phyloP scores from a whole-genome alignment of 2,797 vertebrate genomes.

The Poecilia picta region DNA sequence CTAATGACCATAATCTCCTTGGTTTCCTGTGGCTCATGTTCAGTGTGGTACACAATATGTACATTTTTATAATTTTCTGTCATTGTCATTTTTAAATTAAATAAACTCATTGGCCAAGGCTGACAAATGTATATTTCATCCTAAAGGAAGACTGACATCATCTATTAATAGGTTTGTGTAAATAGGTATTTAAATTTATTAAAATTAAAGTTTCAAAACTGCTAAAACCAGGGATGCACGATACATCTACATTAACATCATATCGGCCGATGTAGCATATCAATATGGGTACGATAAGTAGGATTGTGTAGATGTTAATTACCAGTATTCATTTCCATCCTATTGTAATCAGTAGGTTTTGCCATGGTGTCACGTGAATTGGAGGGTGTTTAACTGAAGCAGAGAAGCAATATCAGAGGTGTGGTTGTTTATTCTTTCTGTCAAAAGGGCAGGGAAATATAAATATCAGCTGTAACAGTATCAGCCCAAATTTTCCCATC shows the following conservation, averaged over 20 bases:
- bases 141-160: not conserved
- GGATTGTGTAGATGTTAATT: no score
- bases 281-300: no score
- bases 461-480: not conserved
- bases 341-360: no score
- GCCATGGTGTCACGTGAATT: no score
- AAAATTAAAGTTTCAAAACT: not conserved
- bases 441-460: not conserved
- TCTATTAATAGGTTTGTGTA: not conserved
- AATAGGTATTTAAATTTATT: not conserved
- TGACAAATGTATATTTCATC: not conserved
- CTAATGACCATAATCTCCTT: no score
- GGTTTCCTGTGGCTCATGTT: no score
- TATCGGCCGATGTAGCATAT: no score
- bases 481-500: not conserved
- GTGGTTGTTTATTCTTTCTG: not conserved
- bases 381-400: no score
- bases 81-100: not conserved
- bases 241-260: no score
- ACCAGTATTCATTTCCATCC: no score
- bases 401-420: no score
- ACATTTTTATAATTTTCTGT: not conserved
- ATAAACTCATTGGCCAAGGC: not conserved
- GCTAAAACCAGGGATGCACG: not conserved
- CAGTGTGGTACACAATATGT: no score